These are phyloP conservation scores for Brachionus rubens DNA, from an alignment of 1,140 invertebrate genomes.

Conservation along the genomic window DNA sequence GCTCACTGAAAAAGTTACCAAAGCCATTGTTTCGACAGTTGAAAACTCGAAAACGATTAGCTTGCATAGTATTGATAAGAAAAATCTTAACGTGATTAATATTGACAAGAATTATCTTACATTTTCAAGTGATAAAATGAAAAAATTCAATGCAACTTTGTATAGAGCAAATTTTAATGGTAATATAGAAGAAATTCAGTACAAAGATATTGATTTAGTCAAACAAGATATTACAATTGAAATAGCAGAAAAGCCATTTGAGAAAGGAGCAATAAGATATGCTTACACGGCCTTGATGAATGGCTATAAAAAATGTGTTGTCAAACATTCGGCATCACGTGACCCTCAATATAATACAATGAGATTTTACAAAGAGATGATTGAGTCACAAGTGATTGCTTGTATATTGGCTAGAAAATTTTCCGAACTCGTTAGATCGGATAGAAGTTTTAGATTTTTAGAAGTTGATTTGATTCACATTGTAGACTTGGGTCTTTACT, in stretches of 20 bases:
- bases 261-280: slow-evolving; percentile 13
- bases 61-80: neutral
- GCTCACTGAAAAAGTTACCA: neutral
- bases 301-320: neutral
- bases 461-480: neutral
- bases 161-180: neutral
- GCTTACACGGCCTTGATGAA: neutral
- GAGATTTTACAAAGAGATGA: neutral
- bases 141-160: neutral
- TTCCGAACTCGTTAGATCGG: neutral
- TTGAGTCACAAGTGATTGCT: slow-evolving; percentile 10
- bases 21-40: neutral
- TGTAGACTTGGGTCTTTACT: neutral
- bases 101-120: neutral
- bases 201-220: neutral
- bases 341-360: neutral
- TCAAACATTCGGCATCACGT: neutral
- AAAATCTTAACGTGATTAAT: neutral
- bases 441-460: neutral
- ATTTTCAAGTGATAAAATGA: neutral
- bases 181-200: neutral
- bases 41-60: neutral
- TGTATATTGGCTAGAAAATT: neutral
- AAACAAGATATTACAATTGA: neutral
- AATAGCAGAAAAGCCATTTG: neutral